These are phyloP conservation scores for Aldrovandia affinis DNA, from an alignment of 2,797 vertebrate genomes.

Conservation along the genomic window DNA sequence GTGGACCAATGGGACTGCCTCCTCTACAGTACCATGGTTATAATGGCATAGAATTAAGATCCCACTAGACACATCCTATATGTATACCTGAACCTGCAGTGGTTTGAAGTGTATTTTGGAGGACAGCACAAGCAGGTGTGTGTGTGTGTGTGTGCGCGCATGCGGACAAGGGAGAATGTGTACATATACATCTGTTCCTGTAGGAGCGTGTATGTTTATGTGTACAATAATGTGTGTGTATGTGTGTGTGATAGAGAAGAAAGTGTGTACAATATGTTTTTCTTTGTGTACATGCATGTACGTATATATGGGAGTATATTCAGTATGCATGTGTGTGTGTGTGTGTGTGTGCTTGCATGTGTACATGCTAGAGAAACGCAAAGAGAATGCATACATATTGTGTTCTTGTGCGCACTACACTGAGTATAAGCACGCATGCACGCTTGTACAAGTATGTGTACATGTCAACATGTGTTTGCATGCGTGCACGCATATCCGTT, in stretches of 20 bases:
- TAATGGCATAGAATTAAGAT: background rate
- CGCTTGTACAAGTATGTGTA: too few relatives aligned
- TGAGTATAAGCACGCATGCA: background rate
- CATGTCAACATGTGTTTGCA: background rate
- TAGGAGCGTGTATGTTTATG: background rate
- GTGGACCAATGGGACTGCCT: background rate
- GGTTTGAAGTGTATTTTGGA: constrained; percentile 3
- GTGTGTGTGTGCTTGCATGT: background rate
- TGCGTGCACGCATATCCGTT: background rate
- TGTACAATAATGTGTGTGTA: background rate
- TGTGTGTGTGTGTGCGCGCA: background rate
- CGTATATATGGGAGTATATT: background rate
- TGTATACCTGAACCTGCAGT: background rate
- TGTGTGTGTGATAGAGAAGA: background rate
- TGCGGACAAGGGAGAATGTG: background rate
- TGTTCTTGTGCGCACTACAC: too few relatives aligned
- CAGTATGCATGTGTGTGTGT: background rate
- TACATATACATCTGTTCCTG: too few relatives aligned
- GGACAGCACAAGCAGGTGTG: background rate
- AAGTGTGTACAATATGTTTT: background rate
- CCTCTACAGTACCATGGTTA: background rate
- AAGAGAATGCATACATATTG: background rate
- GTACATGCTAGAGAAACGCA: background rate
- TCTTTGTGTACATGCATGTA: background rate
- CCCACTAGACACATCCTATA: background rate